Conservation (phyloP, 2,888 invertebrate genomes). For the Spisula solida region DNA sequence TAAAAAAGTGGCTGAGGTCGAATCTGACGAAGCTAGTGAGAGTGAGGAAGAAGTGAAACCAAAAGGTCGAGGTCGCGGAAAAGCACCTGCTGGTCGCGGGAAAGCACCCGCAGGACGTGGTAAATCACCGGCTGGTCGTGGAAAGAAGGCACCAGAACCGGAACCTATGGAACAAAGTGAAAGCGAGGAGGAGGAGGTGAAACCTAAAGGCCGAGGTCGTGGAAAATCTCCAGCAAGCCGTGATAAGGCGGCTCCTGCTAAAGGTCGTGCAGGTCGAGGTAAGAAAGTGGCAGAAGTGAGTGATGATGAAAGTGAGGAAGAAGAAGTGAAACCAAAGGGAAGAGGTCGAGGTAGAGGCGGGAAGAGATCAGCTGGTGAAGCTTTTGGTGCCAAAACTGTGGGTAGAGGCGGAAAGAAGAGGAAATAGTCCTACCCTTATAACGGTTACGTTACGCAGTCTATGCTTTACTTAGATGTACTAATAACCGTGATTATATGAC, state of each 20-base stretch:
- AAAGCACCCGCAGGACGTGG: constrained; percentile 41
- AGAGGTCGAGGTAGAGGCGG: constrained; percentile 67
- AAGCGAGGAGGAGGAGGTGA: constrained; percentile 39
- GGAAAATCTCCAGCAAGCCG: constrained; percentile 42
- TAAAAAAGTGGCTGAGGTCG: constrained; percentile 20
- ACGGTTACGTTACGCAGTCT: neutral
- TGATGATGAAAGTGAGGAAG: constrained; percentile 42
- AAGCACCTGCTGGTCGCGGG: constrained; percentile 37
- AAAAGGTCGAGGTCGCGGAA: constrained; percentile 52
- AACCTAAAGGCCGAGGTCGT: constrained; percentile 49
- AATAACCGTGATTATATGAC: too few relatives aligned
- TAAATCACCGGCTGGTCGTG: constrained; percentile 38
- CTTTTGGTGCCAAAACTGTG: constrained; percentile 52
- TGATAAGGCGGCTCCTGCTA: constrained; percentile 31
- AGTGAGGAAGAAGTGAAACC: constrained; percentile 29
- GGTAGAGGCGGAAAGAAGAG: constrained; percentile 60
- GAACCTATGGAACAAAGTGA: constrained; percentile 50
- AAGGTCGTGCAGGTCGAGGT: neutral
- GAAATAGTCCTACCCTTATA: constrained; percentile 28
- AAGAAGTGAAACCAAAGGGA: constrained; percentile 56
- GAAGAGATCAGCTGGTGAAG: constrained; percentile 62
- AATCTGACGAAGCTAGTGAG: constrained; percentile 40
- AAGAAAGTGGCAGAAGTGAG: constrained; percentile 44
- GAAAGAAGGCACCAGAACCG: constrained; percentile 47
- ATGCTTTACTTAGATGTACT: too few relatives aligned